Conservation (phyloP, 35 echinoderm and acorn worm genomes). For the Apostichopus californicus region DNA sequence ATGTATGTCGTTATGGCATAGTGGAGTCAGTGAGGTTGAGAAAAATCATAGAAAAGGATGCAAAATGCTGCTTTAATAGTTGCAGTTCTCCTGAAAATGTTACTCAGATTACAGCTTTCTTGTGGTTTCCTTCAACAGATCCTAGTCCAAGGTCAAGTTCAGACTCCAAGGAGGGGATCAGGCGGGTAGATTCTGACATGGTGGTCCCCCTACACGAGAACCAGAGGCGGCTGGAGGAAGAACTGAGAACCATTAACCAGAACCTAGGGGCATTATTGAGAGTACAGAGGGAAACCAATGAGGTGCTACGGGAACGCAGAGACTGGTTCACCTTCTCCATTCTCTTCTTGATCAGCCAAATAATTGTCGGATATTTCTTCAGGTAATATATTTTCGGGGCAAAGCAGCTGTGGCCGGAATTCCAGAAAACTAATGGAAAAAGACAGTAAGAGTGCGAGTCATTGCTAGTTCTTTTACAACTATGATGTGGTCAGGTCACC, state of each 20-base stretch:
- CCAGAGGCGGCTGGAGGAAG: constrained; percentile 64
- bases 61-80: no score
- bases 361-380: constrained; percentile 72
- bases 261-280: constrained; percentile 73
- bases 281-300: constrained; percentile 53
- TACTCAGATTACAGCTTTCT: no score
- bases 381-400: constrained; percentile 18
- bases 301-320: constrained; percentile 38
- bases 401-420: not conserved
- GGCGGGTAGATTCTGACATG: constrained; percentile 14
- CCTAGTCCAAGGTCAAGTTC: constrained; percentile 49
- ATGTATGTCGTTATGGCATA: no score
- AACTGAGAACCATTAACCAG: constrained; percentile 80
- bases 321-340: constrained; percentile 73
- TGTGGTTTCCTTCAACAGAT: constrained; percentile 1
- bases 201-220: constrained; percentile 62
- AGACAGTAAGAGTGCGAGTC: not conserved
- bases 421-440: no score
- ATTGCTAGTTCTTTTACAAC: not conserved
- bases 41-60: no score
- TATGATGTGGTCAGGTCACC: no score
- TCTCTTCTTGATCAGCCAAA: constrained; percentile 70
- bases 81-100: no score
- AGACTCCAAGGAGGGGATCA: not conserved
- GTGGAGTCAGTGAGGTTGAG: no score